Percentiles rank a stretch among this genome's conserved stretches.
These are phyloP conservation scores for Tinea semifulvella DNA, from an alignment of 2,888 invertebrate genomes.

Conservation along the genomic window DNA sequence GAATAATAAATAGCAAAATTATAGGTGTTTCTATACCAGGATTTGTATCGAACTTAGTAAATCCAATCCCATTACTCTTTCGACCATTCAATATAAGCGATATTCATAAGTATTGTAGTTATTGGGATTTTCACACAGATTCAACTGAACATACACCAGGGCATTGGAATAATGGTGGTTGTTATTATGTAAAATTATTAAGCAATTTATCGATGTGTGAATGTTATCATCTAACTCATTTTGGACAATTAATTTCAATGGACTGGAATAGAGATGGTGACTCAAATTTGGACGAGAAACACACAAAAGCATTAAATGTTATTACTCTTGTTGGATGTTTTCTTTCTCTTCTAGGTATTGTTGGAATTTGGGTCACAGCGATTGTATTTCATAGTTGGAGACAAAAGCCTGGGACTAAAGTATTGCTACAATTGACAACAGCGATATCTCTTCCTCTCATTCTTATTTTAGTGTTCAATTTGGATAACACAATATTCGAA, in stretches of 20 bases:
- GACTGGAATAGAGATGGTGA: slow-evolving; percentile 20
- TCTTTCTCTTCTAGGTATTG: slow-evolving; percentile 64
- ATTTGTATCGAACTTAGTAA: slow-evolving; percentile 58
- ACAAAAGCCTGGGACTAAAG: slow-evolving; percentile 70
- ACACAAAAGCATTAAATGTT: slow-evolving; percentile 57
- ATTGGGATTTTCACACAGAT: slow-evolving; percentile 61
- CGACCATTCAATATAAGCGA: slow-evolving; percentile 28
- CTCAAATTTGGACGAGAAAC: slow-evolving; percentile 25
- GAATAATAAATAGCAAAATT: slow-evolving; percentile 54
- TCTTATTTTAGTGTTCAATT: slow-evolving; percentile 44
- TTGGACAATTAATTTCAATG: slow-evolving; percentile 57
- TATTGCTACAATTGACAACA: slow-evolving; percentile 70
- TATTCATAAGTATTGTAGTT: slow-evolving; percentile 51
- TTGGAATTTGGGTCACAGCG: slow-evolving; percentile 68
- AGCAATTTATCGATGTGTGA: slow-evolving; percentile 43
- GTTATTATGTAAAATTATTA: slow-evolving; percentile 37
- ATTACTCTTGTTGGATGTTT: slow-evolving; percentile 68
- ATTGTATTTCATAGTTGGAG: slow-evolving; percentile 68
- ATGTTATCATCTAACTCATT: slow-evolving; percentile 69
- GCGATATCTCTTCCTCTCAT: slow-evolving; percentile 69
- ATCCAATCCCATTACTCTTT: slow-evolving; percentile 63
- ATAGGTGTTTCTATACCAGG: slow-evolving; percentile 70
- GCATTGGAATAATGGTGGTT: slow-evolving; percentile 66
- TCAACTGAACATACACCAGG: slow-evolving; percentile 31
- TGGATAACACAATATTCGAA: slow-evolving; percentile 35